Base-by-base conservation (phyloP, 2,113 vertebrate species). In the Ammodytes marinus region DNA sequence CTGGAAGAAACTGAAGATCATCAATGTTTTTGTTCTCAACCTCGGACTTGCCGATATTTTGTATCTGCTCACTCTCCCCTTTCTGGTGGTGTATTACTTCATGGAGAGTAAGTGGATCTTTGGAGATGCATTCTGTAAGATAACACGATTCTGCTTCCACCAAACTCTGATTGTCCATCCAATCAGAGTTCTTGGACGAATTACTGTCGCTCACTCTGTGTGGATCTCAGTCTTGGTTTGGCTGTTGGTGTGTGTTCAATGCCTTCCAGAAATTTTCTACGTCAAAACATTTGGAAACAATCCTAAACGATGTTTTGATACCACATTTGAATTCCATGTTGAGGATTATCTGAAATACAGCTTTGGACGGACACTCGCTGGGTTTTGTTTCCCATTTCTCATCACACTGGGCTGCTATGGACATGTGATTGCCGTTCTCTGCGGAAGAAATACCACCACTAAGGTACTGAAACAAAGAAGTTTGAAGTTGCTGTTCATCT, bases 51-150 rank as follows among this genome's bases (percentile, higher is more conserved):
- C 96, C 0, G 95, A 97, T 76, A 84, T 97, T 73, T 83, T 97
- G n/a, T 96, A 96, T 0, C 81, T 97, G 79, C 84, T 94, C 72
- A 97, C 94, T 0, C 83, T 97, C 70, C 96, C 97, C 0, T 96
- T 96, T 81, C 66, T 96, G 55, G 73, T 96, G 74, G 79, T 77
- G 17, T 96, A 96, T 83, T 91, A 97, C 77, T 80, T 74, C 3
- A 83, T 0, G 2, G 0, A 2, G 3, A 88, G 86, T 0, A 5
- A 0, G 0, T 97, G 96, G 97, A 61, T 87, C 45, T 97, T 97
- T 3, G 95, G 96, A 69, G 77, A 84, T 0, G 2, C 2, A 1
- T 95, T 96, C 86, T 97, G 97, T 94, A 95, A 87, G 53, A 9
- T 94, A 3, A 95, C 95, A 9, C 88, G 96, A 8, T 84, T 94